Evolutionary conservation across 2,888 invertebrate species (phyloP).

Genomic region (Ochlodes sylvanus): DNA sequence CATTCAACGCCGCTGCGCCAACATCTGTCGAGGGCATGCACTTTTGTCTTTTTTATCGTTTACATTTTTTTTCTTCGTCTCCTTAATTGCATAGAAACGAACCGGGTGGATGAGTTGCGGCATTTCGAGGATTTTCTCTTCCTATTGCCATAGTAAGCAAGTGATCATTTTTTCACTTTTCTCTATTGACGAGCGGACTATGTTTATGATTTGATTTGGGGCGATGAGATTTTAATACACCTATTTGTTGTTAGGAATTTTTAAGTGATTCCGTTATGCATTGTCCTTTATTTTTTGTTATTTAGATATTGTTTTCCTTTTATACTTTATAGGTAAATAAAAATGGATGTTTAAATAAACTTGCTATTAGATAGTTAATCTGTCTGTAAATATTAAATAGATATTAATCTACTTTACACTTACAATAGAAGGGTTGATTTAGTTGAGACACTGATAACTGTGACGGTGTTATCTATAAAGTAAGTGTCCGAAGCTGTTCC

Average conservation of each 20-base stretch:
- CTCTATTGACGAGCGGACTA: not conserved
- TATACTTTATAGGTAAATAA: no score
- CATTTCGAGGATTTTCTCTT: constrained; percentile 54
- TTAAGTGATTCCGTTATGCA: no score
- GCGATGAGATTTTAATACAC: constrained; percentile 1
- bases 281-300: no score
- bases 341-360: not conserved
- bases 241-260: no score
- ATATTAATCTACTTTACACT: not conserved
- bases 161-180: constrained; percentile 6
- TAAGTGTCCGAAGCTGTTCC: constrained; percentile 13
- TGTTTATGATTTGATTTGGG: not conserved
- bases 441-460: constrained; percentile 12
- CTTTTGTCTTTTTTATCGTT: constrained; percentile 61
- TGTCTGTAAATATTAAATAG: not conserved
- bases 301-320: no score
- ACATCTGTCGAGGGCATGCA: constrained; percentile 74
- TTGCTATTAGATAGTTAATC: not conserved
- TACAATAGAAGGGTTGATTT: not conserved
- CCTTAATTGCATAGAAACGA: constrained; percentile 66
- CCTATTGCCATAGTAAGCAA: not conserved
- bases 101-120: constrained; percentile 55
- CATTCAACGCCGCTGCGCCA: constrained; percentile 71
- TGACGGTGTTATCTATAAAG: constrained; percentile 15
- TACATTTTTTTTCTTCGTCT: constrained; percentile 26